Percentiles rank a stretch among this genome's conserved stretches.
These are phyloP conservation scores for Cololabis saira DNA, from an alignment of 2,113 vertebrate species.

Conservation along the genomic window DNA sequence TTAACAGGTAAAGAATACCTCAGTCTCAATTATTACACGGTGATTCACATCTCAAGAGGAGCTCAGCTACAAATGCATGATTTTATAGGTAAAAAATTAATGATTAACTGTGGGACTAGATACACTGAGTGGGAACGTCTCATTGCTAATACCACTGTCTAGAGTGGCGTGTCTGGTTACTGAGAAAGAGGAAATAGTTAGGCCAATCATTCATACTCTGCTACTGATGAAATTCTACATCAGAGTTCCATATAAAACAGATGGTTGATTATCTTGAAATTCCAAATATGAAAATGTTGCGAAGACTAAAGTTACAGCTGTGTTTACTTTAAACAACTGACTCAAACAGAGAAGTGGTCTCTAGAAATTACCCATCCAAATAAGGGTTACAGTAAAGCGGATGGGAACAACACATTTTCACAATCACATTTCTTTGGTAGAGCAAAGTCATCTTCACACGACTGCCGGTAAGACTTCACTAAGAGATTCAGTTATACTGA, in stretches of 20 bases:
- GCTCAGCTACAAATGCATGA: not conserved
- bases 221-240: constrained; percentile 37
- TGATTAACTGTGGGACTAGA: constrained; percentile 15
- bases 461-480: not conserved
- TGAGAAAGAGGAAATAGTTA: constrained; percentile 61
- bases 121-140: not conserved
- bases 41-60: constrained; percentile 7
- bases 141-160: not conserved
- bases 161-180: constrained; percentile 5
- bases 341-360: constrained; percentile 3
- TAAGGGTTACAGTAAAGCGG: too few species aligned
- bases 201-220: constrained; percentile 18
- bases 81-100: constrained; percentile 3
- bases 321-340: not conserved
- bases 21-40: not conserved
- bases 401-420: too few species aligned
- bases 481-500: not conserved
- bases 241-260: not conserved
- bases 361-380: too few species aligned
- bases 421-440: too few species aligned
- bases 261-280: constrained; percentile 15
- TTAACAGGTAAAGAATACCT: not conserved
- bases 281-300: not conserved
- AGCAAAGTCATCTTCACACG: too few species aligned
- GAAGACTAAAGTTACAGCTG: not conserved